phyloP scores from a whole-genome alignment of 2,797 vertebrate species.

The Sardinella longiceps region DNA sequence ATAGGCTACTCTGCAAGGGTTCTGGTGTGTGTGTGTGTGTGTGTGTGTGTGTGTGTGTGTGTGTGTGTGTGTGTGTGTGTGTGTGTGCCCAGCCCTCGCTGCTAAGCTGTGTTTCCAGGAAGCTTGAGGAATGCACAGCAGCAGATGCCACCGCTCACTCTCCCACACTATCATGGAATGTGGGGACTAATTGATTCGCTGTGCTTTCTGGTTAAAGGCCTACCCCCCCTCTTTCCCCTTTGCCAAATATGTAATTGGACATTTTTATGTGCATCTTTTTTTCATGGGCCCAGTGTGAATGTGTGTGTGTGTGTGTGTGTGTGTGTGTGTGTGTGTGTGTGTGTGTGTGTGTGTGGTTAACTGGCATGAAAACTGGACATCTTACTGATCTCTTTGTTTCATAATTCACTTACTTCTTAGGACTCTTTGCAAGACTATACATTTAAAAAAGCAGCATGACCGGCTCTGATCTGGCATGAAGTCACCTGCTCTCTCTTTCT shows the following conservation, averaged over 20 bases:
- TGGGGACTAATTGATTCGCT: slow-evolving; percentile 52
- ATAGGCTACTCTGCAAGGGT: too few species aligned
- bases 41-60: too few species aligned
- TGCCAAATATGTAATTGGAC: slow-evolving; percentile 48
- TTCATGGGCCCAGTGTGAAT: slow-evolving; percentile 40
- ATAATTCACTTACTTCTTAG: not conserved
- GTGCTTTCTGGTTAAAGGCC: slow-evolving; percentile 40
- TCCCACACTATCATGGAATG: slow-evolving; percentile 42
- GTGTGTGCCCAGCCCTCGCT: not conserved
- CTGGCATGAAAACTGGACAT: not conserved
- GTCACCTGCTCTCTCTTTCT: not conserved
- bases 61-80: too few species aligned
- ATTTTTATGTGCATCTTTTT: slow-evolving; percentile 41
- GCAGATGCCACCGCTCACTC: slow-evolving; percentile 39
- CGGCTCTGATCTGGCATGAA: not conserved
- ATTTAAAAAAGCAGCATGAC: not conserved
- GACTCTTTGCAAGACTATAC: not conserved
- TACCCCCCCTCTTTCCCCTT: not conserved
- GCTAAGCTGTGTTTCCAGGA: slow-evolving; percentile 40
- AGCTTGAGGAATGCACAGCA: slow-evolving; percentile 33
- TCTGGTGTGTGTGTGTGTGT: too few species aligned
- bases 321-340: slow-evolving; percentile 35
- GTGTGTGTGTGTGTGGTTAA: slow-evolving; percentile 37
- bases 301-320: slow-evolving; percentile 39
- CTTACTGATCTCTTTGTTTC: slow-evolving; percentile 25